Base-by-base conservation (phyloP, 2,113 vertebrate genomes). In the Hemicordylus capensis region DNA sequence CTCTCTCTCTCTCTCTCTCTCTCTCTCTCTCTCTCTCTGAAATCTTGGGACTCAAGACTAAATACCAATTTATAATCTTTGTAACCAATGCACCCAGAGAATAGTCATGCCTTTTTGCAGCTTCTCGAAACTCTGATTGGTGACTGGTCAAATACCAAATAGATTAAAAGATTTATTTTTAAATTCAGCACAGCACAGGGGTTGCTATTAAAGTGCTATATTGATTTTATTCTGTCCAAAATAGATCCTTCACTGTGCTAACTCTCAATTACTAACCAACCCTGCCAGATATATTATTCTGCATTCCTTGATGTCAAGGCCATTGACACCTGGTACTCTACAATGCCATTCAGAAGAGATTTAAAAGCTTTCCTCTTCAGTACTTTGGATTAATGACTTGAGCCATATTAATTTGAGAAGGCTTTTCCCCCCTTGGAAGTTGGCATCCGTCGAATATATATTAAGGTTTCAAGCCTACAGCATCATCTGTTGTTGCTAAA, bases 101-200 rank as follows among this genome's bases (percentile, higher is more conserved):
- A 46, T 42, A 70, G 48, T 73, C 85, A 83, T 83, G 51, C 77
- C 61, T 86, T 84, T 88, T 82, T 84, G 69, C 77, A 81, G 77
- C 66, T 89, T 88, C 69, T 89, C 64, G 85, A 0, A 1, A 72
- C 75, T 88, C 87, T 87, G 89, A 93, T 85, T 92, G 75, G 78
- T 88, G 84, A 81, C 58, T 80, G 92, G 85, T 78, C 86, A 93
- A 92, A 95, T n/a, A 7, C 64, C 85, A 89, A 70, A 78, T 81
- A 39, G 80, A 93, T 87, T 74, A 78, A 90, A 76, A 83, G 83
- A 89, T 88, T 89, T 87, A 51, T 86, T 94, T 91, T 90, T 91
- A 91, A 89, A 77, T 58, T 46, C 22, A 0, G 24, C 12, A n/a
- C 42, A 76, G 70, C 39, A 6, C 63, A 73, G 1, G 28, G 85